Base-by-base conservation (phyloP, 2,888 invertebrate species). In the Ophioninae sp. region DNA sequence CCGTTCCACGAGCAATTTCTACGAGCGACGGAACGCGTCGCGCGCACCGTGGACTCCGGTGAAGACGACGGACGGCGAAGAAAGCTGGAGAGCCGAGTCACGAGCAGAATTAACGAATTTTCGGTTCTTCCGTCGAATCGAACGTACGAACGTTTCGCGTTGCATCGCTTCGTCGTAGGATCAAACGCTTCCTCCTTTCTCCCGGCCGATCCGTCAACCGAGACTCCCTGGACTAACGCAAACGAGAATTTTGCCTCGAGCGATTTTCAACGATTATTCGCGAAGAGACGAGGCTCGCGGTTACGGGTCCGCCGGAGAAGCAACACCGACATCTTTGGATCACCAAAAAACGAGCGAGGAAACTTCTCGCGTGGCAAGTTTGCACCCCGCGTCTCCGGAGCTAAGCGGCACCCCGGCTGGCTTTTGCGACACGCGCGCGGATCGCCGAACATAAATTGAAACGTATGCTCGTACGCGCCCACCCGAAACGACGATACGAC, bases 401-500 rank as follows among this genome's bases (percentile, higher is more conserved):
- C 72, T 72, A 39, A 73, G 73, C 41, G 61, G 65, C 69, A 62
- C 73, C 37, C 41, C 41, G 20, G 7, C 39, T 72, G n/a, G 41
- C 23, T 83, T 73, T 67, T 77, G 78, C 13, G 50, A 41, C 21
- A 56, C 69, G 69, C n/a, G 20, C 50, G 30, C 69, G 20, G 30
- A 50, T 57, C 56, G 56, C 21, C n/a, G 69, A 30, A 50, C 37
- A 56, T 75, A 21, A 21, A 68, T 39, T 39, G 37, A 37, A 20
- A n/a, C 70, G 10, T 59, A 39, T 37, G 68, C 39, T 30, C 13
- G 56, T 57, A 76, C 75, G 62, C 77, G 77, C 81, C 68, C 76
- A 81, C 64, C 59, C 83, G 84, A 84, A 86, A 85, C 84, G 88
- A 87, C 86, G 87, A 86, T 87, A 86, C 85, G 86, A 86, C 83